A percentile compares a stretch with the other conserved stretches of the same genome.
Evolutionary conservation across 2,113 vertebrate species (phyloP).

Genomic region (Cathartes aura): DNA sequence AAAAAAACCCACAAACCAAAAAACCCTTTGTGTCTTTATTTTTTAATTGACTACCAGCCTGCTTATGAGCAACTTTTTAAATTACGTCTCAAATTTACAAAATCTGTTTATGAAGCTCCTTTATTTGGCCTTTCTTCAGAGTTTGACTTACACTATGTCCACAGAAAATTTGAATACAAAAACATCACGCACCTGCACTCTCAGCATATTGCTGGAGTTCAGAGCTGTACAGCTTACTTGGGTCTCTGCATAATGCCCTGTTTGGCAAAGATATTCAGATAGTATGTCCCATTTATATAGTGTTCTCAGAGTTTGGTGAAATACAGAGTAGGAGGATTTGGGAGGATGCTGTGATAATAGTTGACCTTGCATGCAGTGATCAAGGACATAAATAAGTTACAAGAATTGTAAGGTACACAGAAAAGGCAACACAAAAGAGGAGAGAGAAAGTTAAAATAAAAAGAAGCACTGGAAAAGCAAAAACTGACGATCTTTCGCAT

Average conservation of each 20-base stretch:
- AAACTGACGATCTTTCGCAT: not conserved
- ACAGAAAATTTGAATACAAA: conserved; percentile 9
- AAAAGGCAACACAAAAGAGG: not conserved
- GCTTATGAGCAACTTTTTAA: not conserved
- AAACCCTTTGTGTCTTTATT: not conserved
- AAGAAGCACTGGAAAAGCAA: not conserved
- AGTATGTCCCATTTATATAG: not conserved
- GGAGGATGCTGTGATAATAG: not conserved
- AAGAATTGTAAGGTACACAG: not conserved
- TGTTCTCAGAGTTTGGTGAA: not conserved
- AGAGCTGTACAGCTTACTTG: not conserved
- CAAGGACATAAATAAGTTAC: not conserved
- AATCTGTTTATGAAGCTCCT: not conserved
- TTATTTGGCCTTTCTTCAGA: not conserved
- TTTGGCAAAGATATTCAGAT: not conserved
- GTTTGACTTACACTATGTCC: not conserved
- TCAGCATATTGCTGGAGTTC: not conserved
- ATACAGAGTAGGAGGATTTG: not conserved
- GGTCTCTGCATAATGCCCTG: not conserved
- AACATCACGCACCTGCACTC: not conserved
- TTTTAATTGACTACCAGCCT: not conserved
- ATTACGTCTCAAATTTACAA: not conserved
- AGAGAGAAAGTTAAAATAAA: not conserved
- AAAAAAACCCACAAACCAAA: fast-evolving
- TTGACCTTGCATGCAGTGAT: not conserved